Conservation (phyloP, 30 jellyfish, hydroid and myxozoan species). For the Mastigias papua region DNA sequence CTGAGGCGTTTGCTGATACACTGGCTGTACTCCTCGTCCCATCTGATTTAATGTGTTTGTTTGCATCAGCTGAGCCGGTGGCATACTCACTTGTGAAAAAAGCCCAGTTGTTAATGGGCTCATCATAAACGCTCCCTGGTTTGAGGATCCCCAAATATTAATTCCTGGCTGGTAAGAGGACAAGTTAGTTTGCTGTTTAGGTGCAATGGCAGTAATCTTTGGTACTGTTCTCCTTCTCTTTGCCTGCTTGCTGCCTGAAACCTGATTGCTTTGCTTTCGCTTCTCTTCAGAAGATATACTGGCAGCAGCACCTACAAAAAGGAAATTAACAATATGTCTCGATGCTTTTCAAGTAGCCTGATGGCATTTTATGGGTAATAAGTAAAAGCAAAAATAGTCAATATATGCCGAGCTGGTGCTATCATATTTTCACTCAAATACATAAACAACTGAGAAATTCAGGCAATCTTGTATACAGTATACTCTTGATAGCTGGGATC, state of each 20-base stretch:
- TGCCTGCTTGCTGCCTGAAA: not conserved
- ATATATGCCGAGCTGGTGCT: too few relatives aligned
- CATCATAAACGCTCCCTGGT: slow-evolving; percentile 54
- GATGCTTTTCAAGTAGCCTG: too few relatives aligned
- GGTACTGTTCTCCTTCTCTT: slow-evolving; percentile 19
- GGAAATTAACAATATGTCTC: too few relatives aligned
- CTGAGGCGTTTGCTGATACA: slow-evolving; percentile 22
- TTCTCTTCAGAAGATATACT: not conserved
- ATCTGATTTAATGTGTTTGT: slow-evolving; percentile 13
- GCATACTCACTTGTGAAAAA: slow-evolving; percentile 64
- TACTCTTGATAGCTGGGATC: too few relatives aligned
- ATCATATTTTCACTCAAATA: too few relatives aligned
- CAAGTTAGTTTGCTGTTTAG: slow-evolving; percentile 27
- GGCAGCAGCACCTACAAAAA: not conserved
- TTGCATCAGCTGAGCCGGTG: slow-evolving; percentile 45
- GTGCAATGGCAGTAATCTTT: slow-evolving; percentile 19
- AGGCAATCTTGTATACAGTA: too few relatives aligned
- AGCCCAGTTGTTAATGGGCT: slow-evolving; percentile 62
- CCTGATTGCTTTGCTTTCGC: not conserved
- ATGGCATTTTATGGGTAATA: too few relatives aligned
- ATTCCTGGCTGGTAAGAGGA: slow-evolving; percentile 34
- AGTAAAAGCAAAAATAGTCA: too few relatives aligned
- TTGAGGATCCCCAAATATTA: slow-evolving; percentile 48
- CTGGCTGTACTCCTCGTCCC: slow-evolving; percentile 24
- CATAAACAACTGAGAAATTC: too few relatives aligned